Base-by-base conservation (phyloP, 2,797 vertebrate species). In the Steatocranus sp. region DNA sequence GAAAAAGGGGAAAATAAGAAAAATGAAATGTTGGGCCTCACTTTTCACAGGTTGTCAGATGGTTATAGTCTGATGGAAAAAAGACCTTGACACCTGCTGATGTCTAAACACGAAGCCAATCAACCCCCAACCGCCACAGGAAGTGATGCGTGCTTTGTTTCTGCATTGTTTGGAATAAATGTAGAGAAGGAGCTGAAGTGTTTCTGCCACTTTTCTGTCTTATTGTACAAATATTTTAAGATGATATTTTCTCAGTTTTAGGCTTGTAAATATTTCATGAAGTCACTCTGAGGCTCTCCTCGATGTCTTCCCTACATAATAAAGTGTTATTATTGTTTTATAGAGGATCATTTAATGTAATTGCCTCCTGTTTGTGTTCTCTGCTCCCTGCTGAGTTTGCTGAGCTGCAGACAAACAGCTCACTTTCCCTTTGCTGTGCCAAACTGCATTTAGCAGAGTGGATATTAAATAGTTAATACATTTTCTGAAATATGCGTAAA, bases 331-430 rank as follows among this genome's bases (percentile, higher is more conserved):
- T 30, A 70, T 73, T 73, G 23, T 73, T 73, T 73, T 48, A 30
- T 46, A n/a, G 41, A 48, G 23, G 66, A 8, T 30, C 25, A 30
- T 48, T 73, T 73, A 73, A 46, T 73, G 41, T 73, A 73, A 73
- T 48, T 73, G 66, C 66, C 25, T 70, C 66, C 41, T 73, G 66
- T 73, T 48, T 73, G 66, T 27, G 15, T 30, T 23, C 23, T 1
- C 41, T 30, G 66, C 66, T 70, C 23, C 41, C 87, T 75, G 84
- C 76, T 68, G 84, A 7, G 18, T 58, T 38, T 48, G 77, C 83
- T 41, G 77, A 85, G 68, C 76, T 50, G 3, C 82, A 82, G 50
- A 75, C 70, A 75, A 74, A 80, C 82, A 20, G 34, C 30, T 41
- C 11, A 46, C 41, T n/a, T 70, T 46, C 6, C 0, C 6, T 46